A percentile compares a stretch with the other conserved stretches of the same genome.
Conservation (phyloP, 1,140 invertebrate genomes). For the Dufourea novaeangliae region DNA sequence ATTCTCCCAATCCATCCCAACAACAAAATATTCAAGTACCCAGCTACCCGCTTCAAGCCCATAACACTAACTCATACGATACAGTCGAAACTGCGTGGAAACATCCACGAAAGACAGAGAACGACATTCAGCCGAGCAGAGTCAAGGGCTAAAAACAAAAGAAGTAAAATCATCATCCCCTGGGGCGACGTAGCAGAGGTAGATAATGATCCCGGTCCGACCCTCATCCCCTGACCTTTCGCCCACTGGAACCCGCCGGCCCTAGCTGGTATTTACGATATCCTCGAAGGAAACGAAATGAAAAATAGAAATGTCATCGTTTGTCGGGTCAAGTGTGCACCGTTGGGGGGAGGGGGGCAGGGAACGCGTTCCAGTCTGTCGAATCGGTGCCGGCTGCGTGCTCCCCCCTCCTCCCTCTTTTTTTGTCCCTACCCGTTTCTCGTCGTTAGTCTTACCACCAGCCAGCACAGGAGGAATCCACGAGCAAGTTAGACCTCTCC, state of each 20-base stretch:
- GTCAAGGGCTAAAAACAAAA: background rate
- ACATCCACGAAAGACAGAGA: background rate
- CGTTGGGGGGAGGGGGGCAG: background rate
- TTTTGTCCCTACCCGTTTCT: background rate
- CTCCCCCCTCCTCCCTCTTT: background rate
- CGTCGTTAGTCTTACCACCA: constrained; percentile 31
- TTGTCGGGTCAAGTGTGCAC: constrained; percentile 59
- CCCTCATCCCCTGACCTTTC: constrained; percentile 31
- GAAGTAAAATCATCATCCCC: constrained; percentile 10
- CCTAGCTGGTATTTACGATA: constrained; percentile 44
- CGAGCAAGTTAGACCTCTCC: constrained; percentile 24
- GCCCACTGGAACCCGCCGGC: background rate
- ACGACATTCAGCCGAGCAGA: background rate
- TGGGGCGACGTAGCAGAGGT: background rate
- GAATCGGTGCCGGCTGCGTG: background rate
- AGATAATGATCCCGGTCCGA: constrained; percentile 21
- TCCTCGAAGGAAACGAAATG: constrained; percentile 41
- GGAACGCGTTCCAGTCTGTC: constrained; percentile 6
- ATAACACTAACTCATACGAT: background rate
- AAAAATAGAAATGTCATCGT: constrained; percentile 67
- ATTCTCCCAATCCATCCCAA: too few species aligned
- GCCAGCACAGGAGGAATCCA: constrained; percentile 12
- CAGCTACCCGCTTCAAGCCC: background rate
- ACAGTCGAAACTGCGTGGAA: background rate
- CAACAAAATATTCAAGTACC: too few species aligned